phyloP scores from a whole-genome alignment of 2,797 vertebrate species.

The Eulemur mongoz region DNA sequence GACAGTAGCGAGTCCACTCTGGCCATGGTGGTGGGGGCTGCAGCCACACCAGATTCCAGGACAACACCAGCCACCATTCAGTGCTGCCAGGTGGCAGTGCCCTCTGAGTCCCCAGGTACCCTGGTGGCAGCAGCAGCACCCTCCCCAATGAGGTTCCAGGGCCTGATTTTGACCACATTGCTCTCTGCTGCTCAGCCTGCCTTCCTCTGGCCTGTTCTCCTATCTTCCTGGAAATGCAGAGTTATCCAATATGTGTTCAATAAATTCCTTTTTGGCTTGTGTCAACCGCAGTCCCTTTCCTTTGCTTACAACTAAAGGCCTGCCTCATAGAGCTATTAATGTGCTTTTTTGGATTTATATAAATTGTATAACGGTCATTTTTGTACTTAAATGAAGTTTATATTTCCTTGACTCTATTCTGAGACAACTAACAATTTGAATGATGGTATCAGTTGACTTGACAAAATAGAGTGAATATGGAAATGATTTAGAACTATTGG shows the following conservation, averaged over 20 bases:
- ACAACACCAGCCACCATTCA: rapidly evolving
- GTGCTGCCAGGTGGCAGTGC: too few species aligned
- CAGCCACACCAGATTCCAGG: not conserved
- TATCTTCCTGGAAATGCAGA: not conserved
- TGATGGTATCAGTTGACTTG: not conserved
- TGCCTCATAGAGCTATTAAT: not conserved
- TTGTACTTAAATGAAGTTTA: not conserved
- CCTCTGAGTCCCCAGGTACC: not conserved
- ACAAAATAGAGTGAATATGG: not conserved
- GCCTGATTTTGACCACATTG: not conserved
- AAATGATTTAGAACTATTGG: not conserved
- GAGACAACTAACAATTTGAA: not conserved
- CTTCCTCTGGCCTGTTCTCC: not conserved
- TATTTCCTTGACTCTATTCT: not conserved
- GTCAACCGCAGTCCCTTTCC: not conserved
- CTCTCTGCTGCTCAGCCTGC: not conserved
- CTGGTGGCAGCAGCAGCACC: too few species aligned
- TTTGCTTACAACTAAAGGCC: not conserved
- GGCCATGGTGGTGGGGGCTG: rapidly evolving
- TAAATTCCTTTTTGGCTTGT: not conserved
- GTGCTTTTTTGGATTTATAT: not conserved
- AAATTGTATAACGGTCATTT: not conserved
- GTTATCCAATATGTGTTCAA: not conserved
- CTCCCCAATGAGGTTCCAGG: not conserved
- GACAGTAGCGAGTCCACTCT: not conserved